Evolutionary conservation across 2,797 vertebrate genomes (phyloP).

Genomic region (Cossypha heuglini): DNA sequence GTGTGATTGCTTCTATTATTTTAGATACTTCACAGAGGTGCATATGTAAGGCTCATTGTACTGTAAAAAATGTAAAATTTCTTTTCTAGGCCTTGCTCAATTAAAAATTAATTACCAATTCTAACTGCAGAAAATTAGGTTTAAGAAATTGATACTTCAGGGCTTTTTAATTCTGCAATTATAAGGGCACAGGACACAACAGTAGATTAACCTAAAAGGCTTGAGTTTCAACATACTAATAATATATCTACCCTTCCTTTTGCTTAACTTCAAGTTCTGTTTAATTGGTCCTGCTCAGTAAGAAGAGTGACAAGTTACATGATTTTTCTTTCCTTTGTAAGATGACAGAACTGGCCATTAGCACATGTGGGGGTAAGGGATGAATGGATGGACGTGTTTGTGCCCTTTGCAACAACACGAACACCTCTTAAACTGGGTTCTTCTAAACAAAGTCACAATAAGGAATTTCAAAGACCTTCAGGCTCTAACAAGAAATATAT

Average conservation of each 20-base stretch:
- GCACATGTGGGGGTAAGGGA: accelerated
- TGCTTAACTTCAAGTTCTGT: background rate
- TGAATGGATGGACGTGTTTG: background rate
- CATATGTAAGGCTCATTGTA: background rate
- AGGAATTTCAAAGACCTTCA: background rate
- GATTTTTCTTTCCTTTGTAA: background rate
- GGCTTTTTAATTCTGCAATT: background rate
- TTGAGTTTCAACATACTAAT: background rate
- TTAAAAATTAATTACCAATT: background rate
- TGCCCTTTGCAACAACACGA: accelerated
- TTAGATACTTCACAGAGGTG: background rate
- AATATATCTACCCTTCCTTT: background rate
- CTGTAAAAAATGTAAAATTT: background rate
- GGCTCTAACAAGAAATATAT: background rate
- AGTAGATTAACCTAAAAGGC: background rate
- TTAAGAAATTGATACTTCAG: background rate
- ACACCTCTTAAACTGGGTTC: background rate
- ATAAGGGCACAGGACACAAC: background rate
- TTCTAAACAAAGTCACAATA: background rate
- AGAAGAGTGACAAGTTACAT: background rate
- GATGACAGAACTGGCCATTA: background rate
- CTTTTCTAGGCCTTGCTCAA: background rate
- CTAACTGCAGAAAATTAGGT: background rate
- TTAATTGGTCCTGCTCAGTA: background rate
- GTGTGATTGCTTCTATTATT: background rate